phyloP scores from a whole-genome alignment of 1,140 invertebrate genomes.

The Lepidotrigona ventralis region DNA sequence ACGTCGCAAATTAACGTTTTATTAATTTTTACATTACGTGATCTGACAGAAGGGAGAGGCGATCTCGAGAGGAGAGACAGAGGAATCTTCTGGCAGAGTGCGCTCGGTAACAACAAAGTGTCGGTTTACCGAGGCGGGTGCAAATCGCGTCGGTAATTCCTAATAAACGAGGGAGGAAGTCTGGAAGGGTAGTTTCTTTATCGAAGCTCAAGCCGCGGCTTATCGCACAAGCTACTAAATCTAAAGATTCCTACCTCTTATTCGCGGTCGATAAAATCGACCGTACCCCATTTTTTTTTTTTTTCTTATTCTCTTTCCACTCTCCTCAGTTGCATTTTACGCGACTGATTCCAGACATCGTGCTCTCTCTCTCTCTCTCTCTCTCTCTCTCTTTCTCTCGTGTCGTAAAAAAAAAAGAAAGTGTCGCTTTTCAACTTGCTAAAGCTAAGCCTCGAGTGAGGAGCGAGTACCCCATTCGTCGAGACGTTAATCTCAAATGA shows the following conservation, averaged over 20 bases:
- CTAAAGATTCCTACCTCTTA: not conserved
- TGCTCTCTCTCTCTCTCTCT: too few relatives aligned
- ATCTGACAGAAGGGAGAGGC: too few relatives aligned
- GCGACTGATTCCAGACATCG: not conserved
- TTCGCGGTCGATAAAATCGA: slow-evolving; percentile 43
- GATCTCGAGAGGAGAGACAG: too few relatives aligned
- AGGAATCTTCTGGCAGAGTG: not conserved
- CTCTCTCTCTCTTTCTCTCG: too few relatives aligned
- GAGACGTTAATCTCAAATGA: too few relatives aligned
- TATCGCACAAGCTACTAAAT: slow-evolving; percentile 3
- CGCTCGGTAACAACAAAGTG: not conserved
- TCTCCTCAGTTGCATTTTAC: too few relatives aligned
- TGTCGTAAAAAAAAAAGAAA: not conserved
- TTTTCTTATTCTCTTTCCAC: not conserved
- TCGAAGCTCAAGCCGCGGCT: not conserved
- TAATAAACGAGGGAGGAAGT: not conserved
- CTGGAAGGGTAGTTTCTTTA: slow-evolving; percentile 22
- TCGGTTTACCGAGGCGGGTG: not conserved
- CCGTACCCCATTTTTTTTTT: not conserved
- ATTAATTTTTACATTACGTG: not conserved
- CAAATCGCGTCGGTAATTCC: slow-evolving; percentile 27
- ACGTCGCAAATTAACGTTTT: not conserved
- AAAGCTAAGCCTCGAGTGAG: too few relatives aligned
- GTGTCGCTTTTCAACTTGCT: too few relatives aligned
- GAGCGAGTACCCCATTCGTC: too few relatives aligned